Evolutionary conservation across 2,797 vertebrate genomes (phyloP).

Genomic region (Oreochromis grahami): DNA sequence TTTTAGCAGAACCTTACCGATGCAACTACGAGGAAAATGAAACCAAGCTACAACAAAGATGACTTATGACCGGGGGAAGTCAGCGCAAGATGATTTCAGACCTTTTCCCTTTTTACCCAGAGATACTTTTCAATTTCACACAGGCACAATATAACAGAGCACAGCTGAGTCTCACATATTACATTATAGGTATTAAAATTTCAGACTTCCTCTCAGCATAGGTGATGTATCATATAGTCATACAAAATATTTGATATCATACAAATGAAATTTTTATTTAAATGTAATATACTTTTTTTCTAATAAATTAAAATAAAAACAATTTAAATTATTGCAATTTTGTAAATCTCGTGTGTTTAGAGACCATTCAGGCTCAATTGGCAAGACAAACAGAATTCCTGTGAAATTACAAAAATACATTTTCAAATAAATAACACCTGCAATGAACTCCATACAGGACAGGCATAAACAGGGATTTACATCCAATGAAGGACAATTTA

Average conservation of each 20-base stretch:
- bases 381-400: neutral
- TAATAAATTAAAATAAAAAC: neutral
- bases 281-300: neutral
- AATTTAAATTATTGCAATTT: neutral
- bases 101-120: neutral
- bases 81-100: neutral
- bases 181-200: neutral
- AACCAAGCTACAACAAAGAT: neutral
- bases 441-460: neutral
- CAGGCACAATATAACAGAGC: neutral
- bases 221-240: neutral
- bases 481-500: neutral
- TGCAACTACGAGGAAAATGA: neutral
- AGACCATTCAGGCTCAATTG: neutral
- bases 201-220: neutral
- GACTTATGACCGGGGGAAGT: neutral
- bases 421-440: neutral
- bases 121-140: neutral
- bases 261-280: neutral
- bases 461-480: neutral
- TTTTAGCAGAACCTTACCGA: neutral
- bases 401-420: neutral
- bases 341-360: neutral
- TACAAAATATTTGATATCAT: neutral
- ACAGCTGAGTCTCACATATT: neutral